Evolutionary conservation across 92 coral and sea anemone species (phyloP).

Genomic region (Palythoa grandis): DNA sequence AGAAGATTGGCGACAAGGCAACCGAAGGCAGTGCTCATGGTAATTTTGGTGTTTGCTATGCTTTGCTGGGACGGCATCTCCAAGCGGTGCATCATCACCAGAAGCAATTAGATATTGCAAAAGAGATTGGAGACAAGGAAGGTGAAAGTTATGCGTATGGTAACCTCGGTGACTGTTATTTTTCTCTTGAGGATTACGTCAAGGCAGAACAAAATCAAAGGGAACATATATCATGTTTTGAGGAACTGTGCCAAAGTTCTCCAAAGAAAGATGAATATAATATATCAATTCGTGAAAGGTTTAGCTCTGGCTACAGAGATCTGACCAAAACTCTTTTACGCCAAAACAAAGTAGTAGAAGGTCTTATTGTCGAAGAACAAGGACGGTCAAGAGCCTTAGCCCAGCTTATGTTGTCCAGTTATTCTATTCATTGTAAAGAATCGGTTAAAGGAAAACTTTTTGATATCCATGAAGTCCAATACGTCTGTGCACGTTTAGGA

Average conservation of each 20-base stretch:
- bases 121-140: constrained; percentile 3
- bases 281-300: constrained; percentile 1
- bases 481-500: neutral
- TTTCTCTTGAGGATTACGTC: neutral
- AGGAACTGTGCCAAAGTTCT: neutral
- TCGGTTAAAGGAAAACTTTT: neutral
- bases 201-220: neutral
- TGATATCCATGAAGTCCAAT: neutral
- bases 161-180: neutral
- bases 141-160: neutral
- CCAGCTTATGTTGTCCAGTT: neutral
- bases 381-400: constrained; percentile 23
- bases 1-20: neutral
- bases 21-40: neutral
- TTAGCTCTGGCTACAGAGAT: neutral
- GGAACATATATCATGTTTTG: neutral
- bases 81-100: neutral
- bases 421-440: neutral
- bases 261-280: too few relatives aligned
- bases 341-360: neutral
- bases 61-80: neutral
- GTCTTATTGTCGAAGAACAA: neutral
- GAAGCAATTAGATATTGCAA: neutral
- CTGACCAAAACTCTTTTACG: neutral
- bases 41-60: neutral